Evolutionary conservation across 2,113 vertebrate genomes (phyloP).

Genomic region (Petrocephalus zakoni): DNA sequence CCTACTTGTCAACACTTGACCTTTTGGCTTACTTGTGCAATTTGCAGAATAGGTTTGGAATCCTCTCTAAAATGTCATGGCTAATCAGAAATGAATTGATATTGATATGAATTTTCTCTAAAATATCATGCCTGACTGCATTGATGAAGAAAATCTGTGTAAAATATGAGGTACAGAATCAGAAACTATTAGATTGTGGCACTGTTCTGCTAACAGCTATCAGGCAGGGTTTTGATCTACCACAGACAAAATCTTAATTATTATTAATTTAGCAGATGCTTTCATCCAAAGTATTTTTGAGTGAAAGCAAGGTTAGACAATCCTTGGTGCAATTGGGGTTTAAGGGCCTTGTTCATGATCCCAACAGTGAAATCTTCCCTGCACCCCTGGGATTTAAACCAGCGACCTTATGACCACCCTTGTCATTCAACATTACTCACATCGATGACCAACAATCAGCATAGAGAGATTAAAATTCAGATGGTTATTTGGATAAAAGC

Average conservation of each 20-base stretch:
- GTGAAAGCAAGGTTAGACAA: neutral
- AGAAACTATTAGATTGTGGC: neutral
- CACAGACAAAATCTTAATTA: neutral
- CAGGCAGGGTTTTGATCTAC: neutral
- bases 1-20: constrained; percentile 42
- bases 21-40: constrained; percentile 34
- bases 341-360: neutral
- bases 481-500: neutral
- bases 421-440: neutral
- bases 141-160: neutral
- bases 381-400: neutral
- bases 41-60: constrained; percentile 31
- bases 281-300: neutral
- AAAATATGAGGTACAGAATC: neutral
- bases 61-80: constrained; percentile 21
- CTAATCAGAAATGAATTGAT: constrained; percentile 28
- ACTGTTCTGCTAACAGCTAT: neutral
- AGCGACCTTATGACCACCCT: neutral
- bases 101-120: constrained; percentile 23
- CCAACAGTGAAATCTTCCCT: neutral
- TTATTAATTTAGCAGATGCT: neutral
- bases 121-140: constrained; percentile 17
- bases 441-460: neutral
- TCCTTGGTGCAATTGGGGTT: neutral
- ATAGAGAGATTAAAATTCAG: neutral